Base-by-base conservation (phyloP, 2,113 vertebrate species). In the Pungitius pungitius region DNA sequence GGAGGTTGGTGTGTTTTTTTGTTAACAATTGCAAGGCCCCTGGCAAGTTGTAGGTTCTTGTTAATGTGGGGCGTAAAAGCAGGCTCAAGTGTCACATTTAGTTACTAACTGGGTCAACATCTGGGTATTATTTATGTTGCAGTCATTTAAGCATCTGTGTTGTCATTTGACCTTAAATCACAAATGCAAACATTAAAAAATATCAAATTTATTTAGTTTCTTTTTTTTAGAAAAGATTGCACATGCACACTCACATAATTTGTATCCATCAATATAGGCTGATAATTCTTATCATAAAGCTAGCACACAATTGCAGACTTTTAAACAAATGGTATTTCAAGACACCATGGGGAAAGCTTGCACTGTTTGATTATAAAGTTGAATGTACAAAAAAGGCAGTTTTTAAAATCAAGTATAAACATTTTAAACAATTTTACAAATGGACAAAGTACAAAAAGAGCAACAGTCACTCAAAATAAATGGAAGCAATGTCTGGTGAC, bases 341-440 rank as follows among this genome's bases (percentile, higher is more conserved):
- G 96, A 97, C 96, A 97, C 95, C 95, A 93, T 94, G 95, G 95
- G 95, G 94, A 94, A 93, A 96, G 94, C 95, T 95, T 95, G 89
- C 92, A 95, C 95, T 95, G 94, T 93, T 84, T 87, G 92, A 91
- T 93, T 94, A 94, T 92, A 94, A 94, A 94, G 86, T 93, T 90
- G 80, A 94, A 96, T 93, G 95, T 98, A 98, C 96, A 98, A 98
- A 98, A 97, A 98, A 99, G 97, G 96, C 97, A 96, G 94, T 98
- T 95, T n/a, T 96, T 95, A 96, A 97, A 99, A 98, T 96, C 95
- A 96, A 96, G 96, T 98, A 98, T 94, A 99, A 99, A 99, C 96
- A 98, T 96, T 94, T 99, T 97, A 96, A 99, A 98, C 94, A 96
- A 96, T 91, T 95, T 95, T 96, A 97, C 96, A 98, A 97, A 98